These are phyloP conservation scores for Patella vulgata DNA, from an alignment of 1,140 invertebrate genomes.

Conservation along the genomic window DNA sequence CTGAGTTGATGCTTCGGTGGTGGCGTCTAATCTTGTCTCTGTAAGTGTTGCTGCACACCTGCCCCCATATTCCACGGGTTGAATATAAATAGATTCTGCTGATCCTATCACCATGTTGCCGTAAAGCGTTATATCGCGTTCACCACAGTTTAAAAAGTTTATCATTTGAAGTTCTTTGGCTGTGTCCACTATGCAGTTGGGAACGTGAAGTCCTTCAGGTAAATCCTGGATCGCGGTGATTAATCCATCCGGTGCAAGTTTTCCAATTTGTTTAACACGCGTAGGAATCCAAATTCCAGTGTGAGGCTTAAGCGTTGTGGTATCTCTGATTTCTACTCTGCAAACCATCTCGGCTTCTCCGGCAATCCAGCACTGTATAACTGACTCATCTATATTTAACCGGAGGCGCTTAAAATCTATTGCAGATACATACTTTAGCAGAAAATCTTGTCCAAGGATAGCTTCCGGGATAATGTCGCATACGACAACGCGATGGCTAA, in stretches of 20 bases:
- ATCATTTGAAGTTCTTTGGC: background rate
- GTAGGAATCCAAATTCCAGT: no score
- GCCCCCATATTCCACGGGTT: background rate
- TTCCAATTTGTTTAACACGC: no score
- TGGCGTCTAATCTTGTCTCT: background rate
- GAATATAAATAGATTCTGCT: conserved; percentile 12
- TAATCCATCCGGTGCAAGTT: no score
- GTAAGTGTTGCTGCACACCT: background rate
- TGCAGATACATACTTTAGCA: conserved; percentile 10
- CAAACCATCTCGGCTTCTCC: conserved; percentile 26
- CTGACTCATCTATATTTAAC: no score
- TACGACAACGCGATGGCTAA: conserved; percentile 1
- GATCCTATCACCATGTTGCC: no score
- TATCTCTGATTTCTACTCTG: conserved; percentile 12
- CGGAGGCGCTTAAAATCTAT: no score
- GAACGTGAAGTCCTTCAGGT: background rate
- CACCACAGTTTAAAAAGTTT: conserved; percentile 9
- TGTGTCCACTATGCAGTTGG: conserved; percentile 11
- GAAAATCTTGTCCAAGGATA: conserved; percentile 16
- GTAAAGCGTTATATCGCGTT: conserved; percentile 4
- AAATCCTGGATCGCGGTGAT: no score
- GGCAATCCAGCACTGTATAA: conserved; percentile 17
- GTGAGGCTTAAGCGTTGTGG: conserved; percentile 10
- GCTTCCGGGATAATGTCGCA: conserved; percentile 6
- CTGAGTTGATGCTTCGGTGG: no score